Conservation (phyloP, 1,140 invertebrate genomes). For the Anthonomus grandis region DNA sequence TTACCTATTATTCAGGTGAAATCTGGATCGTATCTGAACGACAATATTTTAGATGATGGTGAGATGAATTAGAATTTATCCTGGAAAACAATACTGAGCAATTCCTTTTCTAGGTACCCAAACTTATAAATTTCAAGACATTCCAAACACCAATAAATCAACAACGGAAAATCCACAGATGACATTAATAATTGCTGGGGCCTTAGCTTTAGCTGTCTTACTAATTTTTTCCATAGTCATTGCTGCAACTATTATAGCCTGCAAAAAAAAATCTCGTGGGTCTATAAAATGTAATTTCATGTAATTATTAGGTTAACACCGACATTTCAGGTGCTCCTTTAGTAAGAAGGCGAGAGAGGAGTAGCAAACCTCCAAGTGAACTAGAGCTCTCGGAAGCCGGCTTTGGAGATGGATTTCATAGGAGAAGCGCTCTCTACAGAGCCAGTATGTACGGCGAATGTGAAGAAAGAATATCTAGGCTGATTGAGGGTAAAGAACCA, state of each 20-base stretch:
- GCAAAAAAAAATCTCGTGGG: slow-evolving; percentile 29
- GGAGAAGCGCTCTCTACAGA: slow-evolving; percentile 44
- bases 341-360: slow-evolving; percentile 23
- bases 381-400: slow-evolving; percentile 45
- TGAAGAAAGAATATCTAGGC: slow-evolving; percentile 38
- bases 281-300: slow-evolving; percentile 4
- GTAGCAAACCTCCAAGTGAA: slow-evolving; percentile 42
- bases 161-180: slow-evolving; percentile 26
- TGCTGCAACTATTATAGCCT: slow-evolving; percentile 38
- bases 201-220: slow-evolving; percentile 36
- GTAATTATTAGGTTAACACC: no score
- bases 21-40: slow-evolving; percentile 41
- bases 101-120: slow-evolving; percentile 5
- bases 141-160: neutral
- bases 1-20: slow-evolving; percentile 56
- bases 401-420: slow-evolving; percentile 45
- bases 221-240: slow-evolving; percentile 42
- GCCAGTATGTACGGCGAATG: slow-evolving; percentile 46
- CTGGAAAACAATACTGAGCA: neutral
- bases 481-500: slow-evolving; percentile 34
- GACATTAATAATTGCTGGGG: slow-evolving; percentile 41
- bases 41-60: slow-evolving; percentile 35
- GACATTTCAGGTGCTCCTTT: no score
- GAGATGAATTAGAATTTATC: slow-evolving; percentile 16
- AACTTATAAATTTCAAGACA: slow-evolving; percentile 9